Evolutionary conservation across 2,888 invertebrate genomes (phyloP).

Genomic region (Spatulosminthurus flaviceps): DNA sequence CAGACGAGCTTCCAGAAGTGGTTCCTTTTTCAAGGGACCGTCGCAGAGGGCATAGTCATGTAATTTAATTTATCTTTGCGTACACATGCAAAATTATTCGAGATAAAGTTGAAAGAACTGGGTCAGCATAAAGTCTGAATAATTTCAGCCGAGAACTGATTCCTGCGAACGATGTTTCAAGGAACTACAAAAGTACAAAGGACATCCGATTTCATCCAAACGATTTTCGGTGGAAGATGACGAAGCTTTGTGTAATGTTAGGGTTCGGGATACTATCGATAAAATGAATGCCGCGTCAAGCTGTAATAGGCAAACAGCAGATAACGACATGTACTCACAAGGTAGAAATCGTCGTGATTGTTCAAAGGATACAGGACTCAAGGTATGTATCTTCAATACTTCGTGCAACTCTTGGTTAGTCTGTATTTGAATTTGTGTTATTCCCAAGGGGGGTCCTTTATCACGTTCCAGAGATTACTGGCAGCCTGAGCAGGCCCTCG

Average conservation of each 20-base stretch:
- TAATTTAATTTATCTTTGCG: too few species aligned
- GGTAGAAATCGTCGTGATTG: too few species aligned
- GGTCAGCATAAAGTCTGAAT: too few species aligned
- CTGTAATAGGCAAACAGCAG: neutral
- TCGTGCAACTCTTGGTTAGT: neutral
- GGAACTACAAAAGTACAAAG: neutral
- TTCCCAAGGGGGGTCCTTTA: too few species aligned
- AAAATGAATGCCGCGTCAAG: slow-evolving; percentile 25
- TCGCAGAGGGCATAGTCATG: too few species aligned
- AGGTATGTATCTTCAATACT: neutral
- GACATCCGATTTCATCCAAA: neutral
- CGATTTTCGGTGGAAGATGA: neutral
- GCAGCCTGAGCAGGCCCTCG: neutral
- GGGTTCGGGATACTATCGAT: slow-evolving; percentile 27
- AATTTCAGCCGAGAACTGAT: too few species aligned
- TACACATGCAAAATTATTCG: too few species aligned
- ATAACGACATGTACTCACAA: neutral
- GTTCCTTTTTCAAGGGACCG: too few species aligned
- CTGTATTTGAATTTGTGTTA: neutral
- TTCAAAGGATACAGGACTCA: neutral
- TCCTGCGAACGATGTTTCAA: neutral
- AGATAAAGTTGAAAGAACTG: too few species aligned
- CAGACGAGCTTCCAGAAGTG: too few species aligned
- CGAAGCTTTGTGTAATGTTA: neutral
- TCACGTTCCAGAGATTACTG: neutral